Evolutionary conservation across 1,140 invertebrate genomes (phyloP), one percentile per base, ranked within the genome.

Genomic region (Heliconius melpomene): DNA sequence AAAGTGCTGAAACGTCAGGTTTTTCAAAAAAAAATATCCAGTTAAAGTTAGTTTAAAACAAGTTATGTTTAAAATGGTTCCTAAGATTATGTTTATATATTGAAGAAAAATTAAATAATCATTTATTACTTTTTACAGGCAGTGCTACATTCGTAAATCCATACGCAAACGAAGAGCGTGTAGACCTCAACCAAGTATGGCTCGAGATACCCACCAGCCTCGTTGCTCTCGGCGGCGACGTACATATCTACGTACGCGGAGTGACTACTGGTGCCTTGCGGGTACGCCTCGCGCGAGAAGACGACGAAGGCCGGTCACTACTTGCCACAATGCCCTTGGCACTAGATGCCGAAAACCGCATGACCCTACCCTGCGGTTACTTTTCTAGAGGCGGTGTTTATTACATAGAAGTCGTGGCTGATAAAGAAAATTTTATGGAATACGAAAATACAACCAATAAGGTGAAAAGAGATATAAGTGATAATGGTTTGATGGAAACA

Each of bases 281-380:
- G 36, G 89, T 92, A 74, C 90, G 90, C 77, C 89, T 94, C 87
- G 91, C 91, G n/a, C 88, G 92, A 82, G 91, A 94, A 85, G 91
- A 93, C 91, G 91, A 96, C 79, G 96, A 96, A 72, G 96, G 96
- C 82, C 95, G 95, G 8, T 95, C 96, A 2, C 93, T 96, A 52
- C 96, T 96, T 26, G 96, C 96, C 46, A 96, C 96, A 83, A 94
- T 97, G 83, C 95, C 95, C n/a, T 93, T 96, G 70, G 92, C 95
- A n/a, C 88, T 95, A 20, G 94, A 95, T 80, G 78, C 94, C 7
- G 93, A 94, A 38, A 89, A 91, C 79, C 85, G 94, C 32, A 93
- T 96, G 80, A 95, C 95, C 13, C 92, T 97, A 79, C 96, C 96
- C 5, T 97, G 97, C 84, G 96, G 96, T 6, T 96, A 96, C 82